A percentile compares a stretch with the other conserved stretches of the same genome.
phyloP scores from a whole-genome alignment of 1,140 invertebrate genomes.

The Drosophila arizonae region DNA sequence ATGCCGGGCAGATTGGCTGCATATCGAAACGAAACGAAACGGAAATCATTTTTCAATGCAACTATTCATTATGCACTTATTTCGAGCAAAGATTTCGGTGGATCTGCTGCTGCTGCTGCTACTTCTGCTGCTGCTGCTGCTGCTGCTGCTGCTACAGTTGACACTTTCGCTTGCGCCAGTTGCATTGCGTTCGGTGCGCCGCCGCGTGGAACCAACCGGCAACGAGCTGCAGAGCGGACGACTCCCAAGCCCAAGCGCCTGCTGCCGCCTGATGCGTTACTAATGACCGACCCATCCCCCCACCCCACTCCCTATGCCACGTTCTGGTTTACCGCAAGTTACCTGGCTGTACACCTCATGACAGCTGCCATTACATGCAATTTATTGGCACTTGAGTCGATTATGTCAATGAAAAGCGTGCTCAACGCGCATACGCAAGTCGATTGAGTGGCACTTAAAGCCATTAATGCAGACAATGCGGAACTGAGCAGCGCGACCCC shows the following conservation, averaged over 20 bases:
- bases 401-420: slow-evolving; percentile 64
- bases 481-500: slow-evolving; percentile 23
- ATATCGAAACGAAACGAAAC: slow-evolving; percentile 53
- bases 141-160: slow-evolving; percentile 35
- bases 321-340: no score
- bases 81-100: neutral
- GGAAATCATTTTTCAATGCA: slow-evolving; percentile 32
- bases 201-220: slow-evolving; percentile 71
- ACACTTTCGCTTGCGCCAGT: slow-evolving; percentile 69
- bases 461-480: slow-evolving; percentile 42
- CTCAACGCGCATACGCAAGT: neutral
- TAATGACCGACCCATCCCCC: slow-evolving; percentile 46
- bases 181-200: slow-evolving; percentile 55
- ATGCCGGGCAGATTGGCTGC: slow-evolving; percentile 91
- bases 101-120: neutral
- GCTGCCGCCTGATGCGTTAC: slow-evolving; percentile 59
- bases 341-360: neutral
- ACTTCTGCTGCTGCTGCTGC: neutral
- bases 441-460: neutral
- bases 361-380: slow-evolving; percentile 56
- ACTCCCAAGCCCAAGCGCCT: neutral
- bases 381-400: slow-evolving; percentile 70
- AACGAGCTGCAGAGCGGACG: slow-evolving; percentile 25
- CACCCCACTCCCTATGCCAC: neutral
- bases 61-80: slow-evolving; percentile 13